Base-by-base conservation (phyloP, 2,888 invertebrate species). In the Diadegma fenestrale region DNA sequence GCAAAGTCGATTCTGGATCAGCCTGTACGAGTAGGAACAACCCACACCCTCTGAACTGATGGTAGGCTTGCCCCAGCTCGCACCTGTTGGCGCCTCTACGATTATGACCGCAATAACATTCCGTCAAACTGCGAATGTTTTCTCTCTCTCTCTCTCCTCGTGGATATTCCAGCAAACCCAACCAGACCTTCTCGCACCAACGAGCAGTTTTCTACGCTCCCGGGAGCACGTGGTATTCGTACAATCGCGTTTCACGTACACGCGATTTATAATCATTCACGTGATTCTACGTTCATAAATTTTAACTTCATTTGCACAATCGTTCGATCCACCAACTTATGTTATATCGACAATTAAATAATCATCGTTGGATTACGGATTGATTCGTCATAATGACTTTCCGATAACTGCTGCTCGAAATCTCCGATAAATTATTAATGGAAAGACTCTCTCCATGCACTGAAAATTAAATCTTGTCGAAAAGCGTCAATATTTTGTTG, bases 31-130 rank as follows among this genome's bases (percentile, higher is more conserved):
- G 73, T 77, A 69, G 48, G 80, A 78, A 75, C 75, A 75, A 73
- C 68, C 64, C 80, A 80, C 73, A 80, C 73, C 83, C 86, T 73
- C 58, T 51, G n/a, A 77, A 71, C 84, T 84, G 86, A 88, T 92
- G 86, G 88, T 92, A 92, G 91, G 91, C 92, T 92, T 90, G 90
- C 88, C 88, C 87, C 91, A 90, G 90, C 91, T 92, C 91, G 91
- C 93, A 93, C 93, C 93, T 93, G 93, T 93, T 93, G 93, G 93
- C 92, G 92, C 91, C 90, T 91, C 90, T 90, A 90, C 92, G 93
- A 93, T 93, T 93, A 93, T 93, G 92, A 93, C 93, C 91, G 93
- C 92, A 93, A 93, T 93, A 93, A 93, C 93, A 93, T 93, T 93
- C 92, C 93, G 93, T 93, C 93, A 93, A 93, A 93, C 90, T 90